Evolutionary conservation across 2,797 vertebrate genomes (phyloP), one percentile per base, ranked within the genome.

Genomic region (Lithobates pipiens): DNA sequence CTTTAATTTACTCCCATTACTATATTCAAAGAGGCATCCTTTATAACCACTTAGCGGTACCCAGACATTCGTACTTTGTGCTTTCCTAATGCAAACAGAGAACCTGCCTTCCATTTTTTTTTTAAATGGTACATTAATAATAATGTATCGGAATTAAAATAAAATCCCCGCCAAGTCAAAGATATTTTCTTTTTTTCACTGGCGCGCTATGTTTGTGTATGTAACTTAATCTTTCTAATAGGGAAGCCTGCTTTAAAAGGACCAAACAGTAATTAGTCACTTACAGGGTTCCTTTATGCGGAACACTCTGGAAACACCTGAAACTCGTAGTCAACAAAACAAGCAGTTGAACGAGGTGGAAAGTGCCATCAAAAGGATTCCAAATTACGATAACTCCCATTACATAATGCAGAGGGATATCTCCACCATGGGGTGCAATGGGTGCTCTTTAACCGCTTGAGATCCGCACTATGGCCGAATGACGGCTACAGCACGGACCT

Each of bases 231-330:
- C 83, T 85, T 74, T 85, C 77, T 80, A 69, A 46, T 63, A 85
- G 83, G 50, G 68, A 85, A 85, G 25, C 74, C 76, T 80, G 61
- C 80, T 61, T 74, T 63, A 71, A 74, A 85, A 80, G 77, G 77
- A 68, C 76, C 76, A 85, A 79, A 85, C 79, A 85, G 73, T 85
- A 85, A 85, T 85, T 85, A 85, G 83, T 80, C 61, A 79, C 83
- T 79, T 72, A 84, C 76, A 73, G 83, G 23, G 77, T 74, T 79
- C 83, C 61, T 85, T 79, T 85, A 71, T 85, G 71, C 34, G 18
- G 72, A 78, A 63, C 83, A 85, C 76, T 78, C 73, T 65, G 75
- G 69, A 73, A 78, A 79, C 65, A 84, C 70, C 44, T 25, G 75
- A 84, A 77, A 84, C 69, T 84, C 75, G 77, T 68, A 78, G 82